Evolutionary conservation across 2,797 vertebrate species (phyloP).

Genomic region (Alauda arvensis): DNA sequence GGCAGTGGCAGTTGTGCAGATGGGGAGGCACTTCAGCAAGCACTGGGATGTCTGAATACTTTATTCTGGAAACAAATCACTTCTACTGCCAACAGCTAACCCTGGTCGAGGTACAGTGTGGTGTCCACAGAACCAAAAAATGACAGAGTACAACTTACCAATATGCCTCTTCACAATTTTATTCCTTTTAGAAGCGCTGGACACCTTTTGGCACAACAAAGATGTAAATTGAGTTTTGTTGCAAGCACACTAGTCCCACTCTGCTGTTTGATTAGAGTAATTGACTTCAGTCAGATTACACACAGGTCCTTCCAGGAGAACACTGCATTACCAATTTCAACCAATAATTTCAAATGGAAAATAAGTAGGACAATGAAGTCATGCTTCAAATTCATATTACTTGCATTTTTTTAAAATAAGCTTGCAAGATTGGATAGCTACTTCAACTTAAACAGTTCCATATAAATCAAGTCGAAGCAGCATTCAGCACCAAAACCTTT

Average conservation of each 20-base stretch:
- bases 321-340: not conserved
- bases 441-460: not conserved
- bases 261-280: not conserved
- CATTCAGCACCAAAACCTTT: slow-evolving; percentile 4
- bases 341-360: not conserved
- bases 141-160: not conserved
- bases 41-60: not conserved
- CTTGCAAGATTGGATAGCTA: not conserved
- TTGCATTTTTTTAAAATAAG: not conserved
- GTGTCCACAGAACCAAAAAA: not conserved
- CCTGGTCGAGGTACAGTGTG: not conserved
- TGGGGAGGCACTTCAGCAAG: not conserved
- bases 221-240: slow-evolving; percentile 5
- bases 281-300: not conserved
- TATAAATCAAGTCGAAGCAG: not conserved
- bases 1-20: not conserved
- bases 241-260: not conserved
- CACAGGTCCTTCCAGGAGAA: not conserved
- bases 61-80: not conserved
- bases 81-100: not conserved
- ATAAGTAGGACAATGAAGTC: not conserved
- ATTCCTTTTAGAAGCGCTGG: not conserved
- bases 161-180: not conserved
- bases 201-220: not conserved
- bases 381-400: not conserved